Conservation (phyloP, 2,113 vertebrate genomes). For the Fulica atra region DNA sequence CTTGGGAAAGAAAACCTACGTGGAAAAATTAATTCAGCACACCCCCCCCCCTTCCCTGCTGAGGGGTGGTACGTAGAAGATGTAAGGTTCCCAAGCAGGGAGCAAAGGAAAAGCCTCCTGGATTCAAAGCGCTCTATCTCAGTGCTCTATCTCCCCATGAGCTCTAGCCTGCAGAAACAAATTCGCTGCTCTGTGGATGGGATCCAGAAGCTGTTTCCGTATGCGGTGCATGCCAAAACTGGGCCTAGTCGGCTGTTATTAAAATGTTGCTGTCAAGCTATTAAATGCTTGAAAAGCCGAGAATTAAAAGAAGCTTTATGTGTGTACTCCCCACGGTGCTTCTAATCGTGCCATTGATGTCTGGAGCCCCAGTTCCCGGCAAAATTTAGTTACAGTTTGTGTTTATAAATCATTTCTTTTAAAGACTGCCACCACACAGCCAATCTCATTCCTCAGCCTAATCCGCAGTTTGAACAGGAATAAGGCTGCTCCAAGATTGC, state of each 20-base stretch:
- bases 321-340: conserved; percentile 35
- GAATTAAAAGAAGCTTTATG: conserved; percentile 70
- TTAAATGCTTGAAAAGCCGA: conserved; percentile 69
- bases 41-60: not conserved
- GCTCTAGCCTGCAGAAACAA: conserved; percentile 61
- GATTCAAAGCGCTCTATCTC: conserved; percentile 46
- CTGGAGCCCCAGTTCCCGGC: conserved; percentile 49
- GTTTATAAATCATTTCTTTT: conserved; percentile 58
- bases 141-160: not conserved
- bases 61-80: not conserved
- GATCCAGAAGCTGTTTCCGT: conserved; percentile 68
- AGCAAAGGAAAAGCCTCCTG: not conserved
- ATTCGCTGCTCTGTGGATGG: conserved; percentile 52
- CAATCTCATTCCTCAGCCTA: not conserved
- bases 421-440: not conserved
- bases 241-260: conserved; percentile 69
- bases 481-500: not conserved
- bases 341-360: conserved; percentile 45
- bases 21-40: not conserved
- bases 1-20: not conserved
- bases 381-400: conserved; percentile 69
- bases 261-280: conserved; percentile 72
- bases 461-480: conserved; percentile 16
- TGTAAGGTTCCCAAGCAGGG: not conserved
- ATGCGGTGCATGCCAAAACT: conserved; percentile 58